Evolutionary conservation across 2,888 invertebrate genomes (phyloP), one percentile per base, ranked within the genome.

Genomic region (Drosophila engyochracea): DNA sequence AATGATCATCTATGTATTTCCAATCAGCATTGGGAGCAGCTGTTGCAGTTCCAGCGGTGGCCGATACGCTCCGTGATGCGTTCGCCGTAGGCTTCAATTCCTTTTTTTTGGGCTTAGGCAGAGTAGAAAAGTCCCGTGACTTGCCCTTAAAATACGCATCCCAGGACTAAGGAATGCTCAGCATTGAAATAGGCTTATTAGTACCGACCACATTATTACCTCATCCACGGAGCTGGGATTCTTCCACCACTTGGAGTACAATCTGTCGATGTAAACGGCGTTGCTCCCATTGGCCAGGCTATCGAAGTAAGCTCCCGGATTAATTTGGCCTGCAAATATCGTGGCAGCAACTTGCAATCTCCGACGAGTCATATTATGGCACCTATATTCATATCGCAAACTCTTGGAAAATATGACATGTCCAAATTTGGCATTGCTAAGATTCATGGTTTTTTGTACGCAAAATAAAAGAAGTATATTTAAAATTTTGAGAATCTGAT

Each of bases 1-100:
- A 95, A 94, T 99, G 99, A 93, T 99, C 99, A 89, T 98, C 98
- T 85, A 99, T 98, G 81, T 97, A 95, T 93, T 98, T 97, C 92
- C 97, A 97, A 91, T 96, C 96, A 4, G 96, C 95, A 1, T 12
- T 12, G 92, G 90, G 82, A 7, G 55, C 44, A 30, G 25, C 14
- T 10, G n/a, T 3, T 14, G 7, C 1, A 14, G 58, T 0, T 2
- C 31, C 12, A 7, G 30, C 52, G 25, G 14, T 35, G 12, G 58
- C 16, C 4, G 37, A 7, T 12, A 16, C 7, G 4, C 14, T 5
- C 31, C n/a, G 28, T 1, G 59, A 30, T 4, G 54, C 7, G 0
- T 19, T 47, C 2, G 52, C 49, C 0, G 59, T 1, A n/a, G 65
- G 14, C 22, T 30, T 22, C 31, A 2, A 41, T 31, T 37, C 55